phyloP scores from a whole-genome alignment of 2,888 invertebrate genomes.

The Cephus spinipes region DNA sequence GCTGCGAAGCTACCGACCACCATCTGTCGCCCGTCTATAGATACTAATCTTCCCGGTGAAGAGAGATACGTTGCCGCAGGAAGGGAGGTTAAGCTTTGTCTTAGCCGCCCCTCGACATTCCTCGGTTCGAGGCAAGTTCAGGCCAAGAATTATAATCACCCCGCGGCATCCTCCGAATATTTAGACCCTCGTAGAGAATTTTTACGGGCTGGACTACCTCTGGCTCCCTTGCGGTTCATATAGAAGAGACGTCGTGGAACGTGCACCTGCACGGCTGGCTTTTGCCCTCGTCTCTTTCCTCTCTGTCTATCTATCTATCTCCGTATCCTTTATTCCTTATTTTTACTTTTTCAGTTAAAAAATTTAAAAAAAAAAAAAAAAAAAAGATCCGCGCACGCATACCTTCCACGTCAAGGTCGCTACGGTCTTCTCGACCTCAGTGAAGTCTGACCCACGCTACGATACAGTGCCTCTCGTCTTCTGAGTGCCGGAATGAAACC shows the following conservation, averaged over 20 bases:
- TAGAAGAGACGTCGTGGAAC: not conserved
- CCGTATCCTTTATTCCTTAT: not conserved
- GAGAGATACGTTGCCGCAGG: constrained; percentile 28
- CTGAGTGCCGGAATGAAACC: not conserved
- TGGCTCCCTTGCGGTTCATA: not conserved
- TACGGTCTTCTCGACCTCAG: not conserved
- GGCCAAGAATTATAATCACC: constrained; percentile 53
- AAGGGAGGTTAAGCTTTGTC: constrained; percentile 44
- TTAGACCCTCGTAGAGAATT: constrained; percentile 44
- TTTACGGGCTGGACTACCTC: constrained; percentile 28
- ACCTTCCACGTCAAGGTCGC: not conserved
- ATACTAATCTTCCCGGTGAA: constrained; percentile 52
- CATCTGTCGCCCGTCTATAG: constrained; percentile 54
- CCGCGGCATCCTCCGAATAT: constrained; percentile 47
- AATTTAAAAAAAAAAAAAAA: not conserved
- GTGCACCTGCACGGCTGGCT: not conserved
- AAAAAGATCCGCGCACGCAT: not conserved
- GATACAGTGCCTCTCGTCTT: not conserved
- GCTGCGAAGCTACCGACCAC: constrained; percentile 47
- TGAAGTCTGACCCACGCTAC: not conserved
- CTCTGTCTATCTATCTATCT: not conserved
- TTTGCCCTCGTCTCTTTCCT: not conserved
- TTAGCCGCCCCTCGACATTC: constrained; percentile 54
- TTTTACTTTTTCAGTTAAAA: not conserved
- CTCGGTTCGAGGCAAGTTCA: constrained; percentile 45